These are phyloP conservation scores for Oryzias javanicus DNA, from an alignment of 2,113 vertebrate genomes.

Conservation along the genomic window DNA sequence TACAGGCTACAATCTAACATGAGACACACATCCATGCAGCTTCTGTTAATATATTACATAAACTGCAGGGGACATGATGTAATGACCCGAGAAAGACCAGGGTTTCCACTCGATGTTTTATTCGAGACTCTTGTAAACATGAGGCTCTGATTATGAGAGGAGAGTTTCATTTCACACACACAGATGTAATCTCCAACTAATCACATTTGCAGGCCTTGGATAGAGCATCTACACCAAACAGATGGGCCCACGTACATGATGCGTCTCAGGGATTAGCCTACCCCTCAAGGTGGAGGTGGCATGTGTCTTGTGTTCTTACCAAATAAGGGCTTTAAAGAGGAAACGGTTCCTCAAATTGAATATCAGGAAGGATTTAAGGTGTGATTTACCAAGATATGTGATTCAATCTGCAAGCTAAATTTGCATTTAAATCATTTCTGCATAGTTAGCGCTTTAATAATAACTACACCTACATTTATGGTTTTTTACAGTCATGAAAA, in stretches of 20 bases:
- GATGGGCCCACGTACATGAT: constrained; percentile 55
- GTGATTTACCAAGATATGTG: no score
- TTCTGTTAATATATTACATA: constrained; percentile 14
- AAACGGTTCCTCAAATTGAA: no score
- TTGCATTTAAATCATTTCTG: no score
- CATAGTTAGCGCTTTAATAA: no score
- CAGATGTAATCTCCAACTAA: constrained; percentile 70
- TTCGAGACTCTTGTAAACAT: constrained; percentile 54
- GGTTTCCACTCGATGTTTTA: constrained; percentile 39
- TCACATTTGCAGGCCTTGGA: constrained; percentile 65
- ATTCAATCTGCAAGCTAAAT: no score
- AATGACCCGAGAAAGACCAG: constrained; percentile 46
- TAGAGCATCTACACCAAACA: constrained; percentile 56
- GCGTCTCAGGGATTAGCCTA: constrained; percentile 53
- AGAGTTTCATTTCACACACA: constrained; percentile 60
- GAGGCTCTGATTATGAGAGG: constrained; percentile 34
- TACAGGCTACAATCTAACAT: background rate
- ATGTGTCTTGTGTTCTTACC: constrained; percentile 23
- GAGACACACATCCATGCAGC: background rate
- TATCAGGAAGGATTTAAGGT: no score
- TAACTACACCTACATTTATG: no score
- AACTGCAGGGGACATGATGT: constrained; percentile 24
- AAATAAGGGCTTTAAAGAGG: background rate
- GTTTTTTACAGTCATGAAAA: no score
- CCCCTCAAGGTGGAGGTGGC: constrained; percentile 35